Conservation (phyloP, 2,797 vertebrate species). For the Microhierax caerulescens region DNA sequence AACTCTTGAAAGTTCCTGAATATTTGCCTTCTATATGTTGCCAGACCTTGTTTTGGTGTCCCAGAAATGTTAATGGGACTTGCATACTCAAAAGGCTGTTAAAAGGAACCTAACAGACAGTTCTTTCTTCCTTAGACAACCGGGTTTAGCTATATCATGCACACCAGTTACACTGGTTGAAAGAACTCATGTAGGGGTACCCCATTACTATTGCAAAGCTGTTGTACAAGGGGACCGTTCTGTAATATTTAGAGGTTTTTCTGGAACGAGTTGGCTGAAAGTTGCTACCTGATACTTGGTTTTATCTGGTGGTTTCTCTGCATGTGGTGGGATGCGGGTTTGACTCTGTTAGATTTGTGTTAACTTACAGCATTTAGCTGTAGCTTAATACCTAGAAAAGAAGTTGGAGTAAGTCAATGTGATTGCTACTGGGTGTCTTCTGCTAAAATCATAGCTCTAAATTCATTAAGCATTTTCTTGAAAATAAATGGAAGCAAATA, state of each 20-base stretch:
- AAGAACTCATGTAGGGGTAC: background rate
- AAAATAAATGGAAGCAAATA: background rate
- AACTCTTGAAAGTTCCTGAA: background rate
- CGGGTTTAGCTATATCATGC: background rate
- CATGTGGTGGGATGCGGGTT: background rate
- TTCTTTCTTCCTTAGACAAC: background rate
- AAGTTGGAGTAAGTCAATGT: background rate
- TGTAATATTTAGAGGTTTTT: background rate
- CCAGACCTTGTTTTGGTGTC: background rate
- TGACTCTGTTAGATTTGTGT: background rate
- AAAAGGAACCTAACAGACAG: background rate
- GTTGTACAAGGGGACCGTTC: background rate
- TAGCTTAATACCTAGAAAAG: background rate
- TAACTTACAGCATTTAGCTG: background rate
- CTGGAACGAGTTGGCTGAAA: background rate
- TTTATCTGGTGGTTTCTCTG: background rate
- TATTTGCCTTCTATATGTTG: background rate
- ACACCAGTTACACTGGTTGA: background rate
- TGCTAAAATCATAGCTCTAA: background rate
- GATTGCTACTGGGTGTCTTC: background rate
- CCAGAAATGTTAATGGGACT: background rate
- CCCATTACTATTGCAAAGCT: background rate
- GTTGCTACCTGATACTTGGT: background rate
- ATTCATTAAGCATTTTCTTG: background rate
- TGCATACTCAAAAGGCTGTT: background rate